Evolutionary conservation across 2,888 invertebrate species (phyloP), one percentile per base, ranked within the genome.

Genomic region (Lysandra coridon): DNA sequence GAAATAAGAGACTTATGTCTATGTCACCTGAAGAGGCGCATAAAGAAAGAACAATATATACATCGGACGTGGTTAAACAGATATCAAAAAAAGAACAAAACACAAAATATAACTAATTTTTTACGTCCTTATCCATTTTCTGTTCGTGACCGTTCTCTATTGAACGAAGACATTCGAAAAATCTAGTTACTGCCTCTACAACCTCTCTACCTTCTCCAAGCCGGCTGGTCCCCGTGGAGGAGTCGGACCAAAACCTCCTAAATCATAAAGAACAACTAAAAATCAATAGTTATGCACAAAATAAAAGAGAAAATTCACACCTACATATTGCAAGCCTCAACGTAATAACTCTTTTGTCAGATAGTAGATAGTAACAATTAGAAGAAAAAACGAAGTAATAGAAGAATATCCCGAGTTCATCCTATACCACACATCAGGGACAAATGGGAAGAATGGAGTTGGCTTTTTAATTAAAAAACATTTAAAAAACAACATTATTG

Each of bases 1-100:
- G 37, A 73, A 80, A 62, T 44, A 82, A 80, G 75, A 64, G 80
- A 69, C 37, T 37, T 23, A 78, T 83, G 69, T 82, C 82, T 10
- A 79, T 62, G 33, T 82, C 82, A 37, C 80, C 80, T 17, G 81
- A 80, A 60, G 80, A 80, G 14, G 33, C 73, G 12, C 33, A 33
- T 30, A 37, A 37, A 12, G 14, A 73, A 33, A 37, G 1, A 3
- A 14, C 33, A 30, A 33, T 17, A 37, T 23, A 37, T 73, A 14
- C 12, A 37, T 17, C 30, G 33, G 73, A 73, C 10, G 37, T 33
- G 4, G 37, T 37, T 30, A 73, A 73, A 73, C 73, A 73, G 12
- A 30, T 17, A 14, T 5, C 17, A 14, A 73, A 73, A 73, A 17
- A 73, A 73, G 37, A 73, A 73, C 17, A 73, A 73, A 73, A 14